These are phyloP conservation scores for Lacanobia oleracea DNA, from an alignment of 2,888 invertebrate genomes.

Conservation along the genomic window DNA sequence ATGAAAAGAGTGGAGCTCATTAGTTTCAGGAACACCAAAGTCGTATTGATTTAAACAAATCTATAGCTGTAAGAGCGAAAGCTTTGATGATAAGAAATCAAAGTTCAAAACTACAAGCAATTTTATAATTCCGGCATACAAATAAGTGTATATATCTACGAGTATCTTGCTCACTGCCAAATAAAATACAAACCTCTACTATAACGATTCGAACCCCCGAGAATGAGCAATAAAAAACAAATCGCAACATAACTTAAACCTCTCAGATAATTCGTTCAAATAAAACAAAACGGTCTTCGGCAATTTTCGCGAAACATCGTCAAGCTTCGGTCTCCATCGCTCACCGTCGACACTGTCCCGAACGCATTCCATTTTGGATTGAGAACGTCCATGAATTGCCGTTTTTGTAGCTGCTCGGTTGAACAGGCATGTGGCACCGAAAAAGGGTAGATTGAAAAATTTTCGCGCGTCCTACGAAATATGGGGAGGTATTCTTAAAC, in stretches of 20 bases:
- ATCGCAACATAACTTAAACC: slow-evolving; percentile 3
- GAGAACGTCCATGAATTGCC: slow-evolving; percentile 69
- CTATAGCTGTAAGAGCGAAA: too few species aligned
- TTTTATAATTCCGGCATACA: too few species aligned
- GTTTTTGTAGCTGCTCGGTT: slow-evolving; percentile 68
- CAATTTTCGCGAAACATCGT: slow-evolving; percentile 55
- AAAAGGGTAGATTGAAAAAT: slow-evolving; percentile 70
- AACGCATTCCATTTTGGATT: slow-evolving; percentile 71
- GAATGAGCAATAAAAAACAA: slow-evolving; percentile 16
- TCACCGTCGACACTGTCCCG: slow-evolving; percentile 65
- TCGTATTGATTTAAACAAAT: too few species aligned
- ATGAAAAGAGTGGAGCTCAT: too few species aligned
- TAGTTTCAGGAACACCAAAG: too few species aligned
- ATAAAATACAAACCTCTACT: not conserved
- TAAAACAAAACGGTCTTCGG: slow-evolving; percentile 44
- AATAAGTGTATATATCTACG: too few species aligned
- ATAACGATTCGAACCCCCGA: not conserved
- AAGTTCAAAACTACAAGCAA: too few species aligned
- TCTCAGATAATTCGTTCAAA: slow-evolving; percentile 2
- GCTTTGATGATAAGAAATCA: too few species aligned
- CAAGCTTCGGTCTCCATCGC: slow-evolving; percentile 62
- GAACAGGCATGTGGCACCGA: slow-evolving; percentile 61
- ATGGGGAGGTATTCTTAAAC: slow-evolving; percentile 47
- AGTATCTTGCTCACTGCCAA: too few species aligned
- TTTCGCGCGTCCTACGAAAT: slow-evolving; percentile 64